Conservation (phyloP, 2,113 vertebrate species). For the Synodontis membranacea region DNA sequence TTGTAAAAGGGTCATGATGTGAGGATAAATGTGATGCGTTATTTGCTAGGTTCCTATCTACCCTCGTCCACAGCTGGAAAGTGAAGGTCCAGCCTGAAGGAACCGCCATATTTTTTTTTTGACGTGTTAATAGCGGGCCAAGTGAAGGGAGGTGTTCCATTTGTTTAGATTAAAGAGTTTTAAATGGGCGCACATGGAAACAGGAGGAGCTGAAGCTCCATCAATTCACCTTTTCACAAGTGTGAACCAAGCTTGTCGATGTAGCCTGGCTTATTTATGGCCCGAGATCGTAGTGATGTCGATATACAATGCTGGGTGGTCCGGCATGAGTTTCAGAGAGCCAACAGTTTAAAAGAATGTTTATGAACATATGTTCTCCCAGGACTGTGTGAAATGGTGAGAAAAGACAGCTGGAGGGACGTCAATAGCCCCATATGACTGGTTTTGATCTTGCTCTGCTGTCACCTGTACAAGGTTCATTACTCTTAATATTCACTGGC, state of each 20-base stretch:
- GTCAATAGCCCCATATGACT: not conserved
- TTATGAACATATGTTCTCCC: conserved; percentile 31
- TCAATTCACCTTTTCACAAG: conserved; percentile 39
- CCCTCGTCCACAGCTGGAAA: too few species aligned
- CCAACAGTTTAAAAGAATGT: conserved; percentile 38
- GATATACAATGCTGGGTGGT: conserved; percentile 58
- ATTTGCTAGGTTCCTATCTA: conserved; percentile 2
- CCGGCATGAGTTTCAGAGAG: conserved; percentile 31
- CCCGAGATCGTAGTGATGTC: conserved; percentile 38
- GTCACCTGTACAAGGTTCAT: conserved; percentile 20
- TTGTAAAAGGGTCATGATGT: conserved; percentile 26
- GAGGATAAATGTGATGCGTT: conserved; percentile 34
- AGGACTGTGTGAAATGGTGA: conserved; percentile 6
- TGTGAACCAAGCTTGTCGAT: conserved; percentile 13
- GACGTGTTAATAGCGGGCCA: conserved; percentile 36
- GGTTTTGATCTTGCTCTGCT: not conserved
- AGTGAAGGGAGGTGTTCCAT: not conserved
- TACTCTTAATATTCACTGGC: not conserved
- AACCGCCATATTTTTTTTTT: conserved; percentile 26
- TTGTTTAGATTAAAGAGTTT: conserved; percentile 43
- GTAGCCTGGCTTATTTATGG: conserved; percentile 42
- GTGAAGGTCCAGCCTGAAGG: conserved; percentile 22
- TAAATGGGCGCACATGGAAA: conserved; percentile 33
- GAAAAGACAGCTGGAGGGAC: not conserved
- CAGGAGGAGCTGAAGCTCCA: conserved; percentile 4